Conservation (phyloP, 2,888 invertebrate species). For the Troides aeacus region DNA sequence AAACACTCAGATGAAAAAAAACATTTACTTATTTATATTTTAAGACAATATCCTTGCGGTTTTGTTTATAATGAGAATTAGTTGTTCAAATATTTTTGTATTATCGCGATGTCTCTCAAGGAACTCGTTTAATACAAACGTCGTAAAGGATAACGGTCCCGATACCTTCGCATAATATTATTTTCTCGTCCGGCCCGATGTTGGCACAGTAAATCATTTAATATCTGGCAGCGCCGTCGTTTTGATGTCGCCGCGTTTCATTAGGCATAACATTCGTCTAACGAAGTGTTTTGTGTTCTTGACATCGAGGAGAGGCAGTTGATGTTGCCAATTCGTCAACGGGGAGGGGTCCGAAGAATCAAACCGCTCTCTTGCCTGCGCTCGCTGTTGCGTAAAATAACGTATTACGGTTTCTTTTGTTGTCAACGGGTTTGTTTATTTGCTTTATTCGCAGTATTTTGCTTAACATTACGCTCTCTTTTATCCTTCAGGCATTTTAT, state of each 20-base stretch:
- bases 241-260: slow-evolving; percentile 37
- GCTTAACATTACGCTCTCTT: no score
- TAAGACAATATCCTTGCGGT: no score
- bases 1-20: no score
- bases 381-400: slow-evolving; percentile 57
- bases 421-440: slow-evolving; percentile 43
- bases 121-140: background rate
- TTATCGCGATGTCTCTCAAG: background rate
- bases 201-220: slow-evolving; percentile 16
- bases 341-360: slow-evolving; percentile 39
- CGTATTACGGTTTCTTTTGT: slow-evolving; percentile 59
- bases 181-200: background rate
- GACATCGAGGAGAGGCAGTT: slow-evolving; percentile 49
- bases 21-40: no score
- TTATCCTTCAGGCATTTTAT: no score
- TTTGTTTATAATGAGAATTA: slow-evolving; percentile 9
- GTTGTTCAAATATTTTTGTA: slow-evolving; percentile 11
- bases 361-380: slow-evolving; percentile 50
- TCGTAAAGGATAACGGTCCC: slow-evolving; percentile 6
- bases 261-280: slow-evolving; percentile 37
- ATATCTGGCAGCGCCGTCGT: slow-evolving; percentile 32
- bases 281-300: slow-evolving; percentile 44
- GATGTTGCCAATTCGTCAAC: slow-evolving; percentile 42
- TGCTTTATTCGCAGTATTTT: slow-evolving; percentile 12
- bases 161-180: slow-evolving; percentile 3